Evolutionary conservation across 1,140 invertebrate genomes (phyloP).

Genomic region (Drosophila nigromelanica): DNA sequence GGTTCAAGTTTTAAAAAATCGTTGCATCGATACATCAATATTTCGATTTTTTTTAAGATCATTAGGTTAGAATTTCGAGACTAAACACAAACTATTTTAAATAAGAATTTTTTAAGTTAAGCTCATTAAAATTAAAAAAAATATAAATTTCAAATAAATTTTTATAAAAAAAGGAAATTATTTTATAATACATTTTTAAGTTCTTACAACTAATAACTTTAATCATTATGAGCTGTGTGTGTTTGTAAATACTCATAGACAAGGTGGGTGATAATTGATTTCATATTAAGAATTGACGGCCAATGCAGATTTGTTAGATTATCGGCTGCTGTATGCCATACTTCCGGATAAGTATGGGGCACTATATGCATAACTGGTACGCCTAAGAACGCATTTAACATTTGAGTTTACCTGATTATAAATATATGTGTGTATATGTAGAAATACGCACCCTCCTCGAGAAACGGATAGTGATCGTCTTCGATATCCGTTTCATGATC

Average conservation of each 20-base stretch:
- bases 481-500: constrained; percentile 28
- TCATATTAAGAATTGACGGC: constrained; percentile 53
- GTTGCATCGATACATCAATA: too few species aligned
- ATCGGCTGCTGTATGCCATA: constrained; percentile 25
- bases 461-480: constrained; percentile 52
- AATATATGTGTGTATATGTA: background rate
- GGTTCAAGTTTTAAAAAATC: too few species aligned
- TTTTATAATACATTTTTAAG: background rate
- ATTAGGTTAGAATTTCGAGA: too few species aligned
- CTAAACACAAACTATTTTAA: too few species aligned
- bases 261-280: constrained; percentile 26
- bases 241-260: constrained; percentile 31
- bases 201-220: background rate
- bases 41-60: too few species aligned
- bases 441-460: constrained; percentile 18
- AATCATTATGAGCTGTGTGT: background rate
- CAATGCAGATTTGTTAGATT: constrained; percentile 37
- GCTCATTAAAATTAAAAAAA: too few species aligned
- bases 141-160: too few species aligned
- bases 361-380: constrained; percentile 38
- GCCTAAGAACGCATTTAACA: constrained; percentile 17
- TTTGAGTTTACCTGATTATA: background rate
- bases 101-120: too few species aligned
- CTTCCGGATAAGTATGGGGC: constrained; percentile 33
- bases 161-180: background rate